Base-by-base conservation (phyloP, 2,797 vertebrate species). In the Cheracebus regulus region DNA sequence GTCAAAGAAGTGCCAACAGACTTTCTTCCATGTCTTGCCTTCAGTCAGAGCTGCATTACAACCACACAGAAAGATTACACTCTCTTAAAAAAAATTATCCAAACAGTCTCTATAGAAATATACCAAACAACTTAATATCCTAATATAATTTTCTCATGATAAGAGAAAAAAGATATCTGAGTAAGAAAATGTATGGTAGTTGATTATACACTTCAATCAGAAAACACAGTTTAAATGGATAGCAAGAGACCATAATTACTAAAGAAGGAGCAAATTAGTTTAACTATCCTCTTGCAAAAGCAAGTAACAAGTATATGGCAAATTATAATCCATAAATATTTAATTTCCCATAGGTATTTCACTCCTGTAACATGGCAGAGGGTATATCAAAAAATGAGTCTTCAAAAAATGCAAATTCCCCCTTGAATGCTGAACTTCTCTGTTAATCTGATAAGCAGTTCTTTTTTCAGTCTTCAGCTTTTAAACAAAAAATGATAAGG, bases 391-490 rank as follows among this genome's bases (percentile, higher is more conserved):
- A 12, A 94, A 95, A 48, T 12, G 12, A 84, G 26, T 88, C 17
- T 94, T 85, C n/a, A 94, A 72, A 93, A 97, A 91, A 76, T 89
- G 28, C 39, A 96, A 88, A 88, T 70, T 90, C 1, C n/a, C 46
- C 5, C 15, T 61, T 76, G 13, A 64, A 81, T 61, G 28, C 28
- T 48, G 41, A 94, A 57, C 39, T 93, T 57, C 14, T 78, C 76
- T 92, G 46, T 88, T 78, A 88, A 95, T 90, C 24, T 78, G 14
- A 76, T 14, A 61, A 90, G 15, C 7, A 46, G 12, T 78, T 93
- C 1, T 90, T 83, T 78, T 39, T 50, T 79, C 7, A 50, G 22
- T 70, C 46, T 96, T 88, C 28, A 85, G 5, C 15, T 88, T 41
- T 95, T 44, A 52, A 33, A 2, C 1, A 7, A 41, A 79, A 64